These are phyloP conservation scores for Luffia ferchaultella DNA, from an alignment of 2,888 invertebrate genomes.

Conservation along the genomic window DNA sequence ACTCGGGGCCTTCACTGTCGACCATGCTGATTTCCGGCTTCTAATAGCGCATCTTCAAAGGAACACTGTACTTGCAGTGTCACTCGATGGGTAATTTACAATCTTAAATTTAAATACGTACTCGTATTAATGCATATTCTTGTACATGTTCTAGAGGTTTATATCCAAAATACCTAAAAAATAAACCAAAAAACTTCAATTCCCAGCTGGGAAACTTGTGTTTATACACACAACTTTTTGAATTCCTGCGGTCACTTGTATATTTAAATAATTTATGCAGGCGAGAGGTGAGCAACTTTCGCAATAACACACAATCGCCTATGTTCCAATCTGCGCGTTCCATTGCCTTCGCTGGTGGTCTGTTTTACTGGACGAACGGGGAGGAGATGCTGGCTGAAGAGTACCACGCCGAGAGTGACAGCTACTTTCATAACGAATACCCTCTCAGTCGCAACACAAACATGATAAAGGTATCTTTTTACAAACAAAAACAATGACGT, in stretches of 20 bases:
- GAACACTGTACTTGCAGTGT: constrained; percentile 83
- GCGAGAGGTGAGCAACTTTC: constrained; percentile 74
- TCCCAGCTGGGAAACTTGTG: neutral
- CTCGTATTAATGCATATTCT: too few relatives aligned
- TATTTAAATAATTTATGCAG: constrained; percentile 50
- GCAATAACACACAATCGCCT: constrained; percentile 78
- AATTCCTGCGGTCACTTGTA: neutral
- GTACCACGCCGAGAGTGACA: constrained; percentile 72
- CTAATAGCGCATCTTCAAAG: constrained; percentile 76
- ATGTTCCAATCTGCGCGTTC: constrained; percentile 79
- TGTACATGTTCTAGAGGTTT: neutral
- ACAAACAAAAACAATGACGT: too few relatives aligned
- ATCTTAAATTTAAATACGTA: constrained; percentile 5
- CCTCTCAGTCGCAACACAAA: constrained; percentile 57
- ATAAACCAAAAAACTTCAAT: neutral
- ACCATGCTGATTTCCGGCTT: constrained; percentile 81
- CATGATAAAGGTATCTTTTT: constrained; percentile 31
- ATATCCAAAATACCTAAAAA: neutral
- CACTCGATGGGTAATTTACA: constrained; percentile 75
- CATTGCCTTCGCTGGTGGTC: constrained; percentile 76
- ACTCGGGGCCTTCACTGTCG: constrained; percentile 84
- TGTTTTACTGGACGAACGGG: constrained; percentile 90
- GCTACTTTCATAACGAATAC: constrained; percentile 81
- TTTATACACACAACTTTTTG: neutral
- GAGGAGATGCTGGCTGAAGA: constrained; percentile 80